Conservation (phyloP, 2,888 invertebrate species). For the Amblyteles armatorius region DNA sequence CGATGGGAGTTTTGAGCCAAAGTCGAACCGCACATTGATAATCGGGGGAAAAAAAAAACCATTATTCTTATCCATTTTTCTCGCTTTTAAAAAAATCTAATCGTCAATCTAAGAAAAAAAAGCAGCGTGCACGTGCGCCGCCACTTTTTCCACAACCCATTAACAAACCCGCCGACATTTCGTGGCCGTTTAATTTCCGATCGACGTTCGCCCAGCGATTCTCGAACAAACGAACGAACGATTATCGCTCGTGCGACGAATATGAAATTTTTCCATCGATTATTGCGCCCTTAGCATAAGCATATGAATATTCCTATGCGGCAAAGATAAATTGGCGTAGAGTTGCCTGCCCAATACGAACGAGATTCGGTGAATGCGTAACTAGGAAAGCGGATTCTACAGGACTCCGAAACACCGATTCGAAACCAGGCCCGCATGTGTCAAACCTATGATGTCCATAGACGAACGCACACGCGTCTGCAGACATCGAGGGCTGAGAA, state of each 20-base stretch:
- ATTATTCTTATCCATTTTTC: neutral
- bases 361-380: conserved; percentile 56
- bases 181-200: neutral
- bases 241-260: conserved; percentile 19
- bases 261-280: conserved; percentile 53
- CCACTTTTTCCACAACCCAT: neutral
- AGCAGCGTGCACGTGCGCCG: neutral
- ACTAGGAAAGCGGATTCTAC: conserved; percentile 48
- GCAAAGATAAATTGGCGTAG: conserved; percentile 48
- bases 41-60: too few species aligned
- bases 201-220: neutral
- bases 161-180: neutral
- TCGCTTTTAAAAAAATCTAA: too few species aligned
- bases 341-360: conserved; percentile 6
- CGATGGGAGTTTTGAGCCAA: too few species aligned
- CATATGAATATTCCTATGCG: conserved; percentile 59
- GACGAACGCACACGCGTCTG: neutral
- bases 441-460: conserved; percentile 26
- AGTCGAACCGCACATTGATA: neutral
- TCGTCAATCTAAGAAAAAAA: too few species aligned
- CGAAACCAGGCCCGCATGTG: conserved; percentile 55
- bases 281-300: conserved; percentile 42
- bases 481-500: neutral
- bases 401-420: conserved; percentile 41
- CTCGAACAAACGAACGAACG: conserved; percentile 10